Conservation (phyloP, 2,797 vertebrate genomes). For the Mareca penelope region DNA sequence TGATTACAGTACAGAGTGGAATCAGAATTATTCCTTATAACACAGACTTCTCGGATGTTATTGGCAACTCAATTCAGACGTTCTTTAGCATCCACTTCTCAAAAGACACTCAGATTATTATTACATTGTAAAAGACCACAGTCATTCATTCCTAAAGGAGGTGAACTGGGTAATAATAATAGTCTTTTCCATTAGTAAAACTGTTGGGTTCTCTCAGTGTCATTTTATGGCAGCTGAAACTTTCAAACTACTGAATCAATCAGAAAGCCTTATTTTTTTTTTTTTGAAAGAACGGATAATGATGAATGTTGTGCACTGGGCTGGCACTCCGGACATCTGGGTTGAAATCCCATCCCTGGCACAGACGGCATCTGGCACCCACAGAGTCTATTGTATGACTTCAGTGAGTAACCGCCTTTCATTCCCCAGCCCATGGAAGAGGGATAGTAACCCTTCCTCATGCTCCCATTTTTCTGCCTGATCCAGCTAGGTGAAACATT, state of each 20-base stretch:
- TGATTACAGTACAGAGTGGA: background rate
- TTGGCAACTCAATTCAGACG: background rate
- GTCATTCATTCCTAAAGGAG: background rate
- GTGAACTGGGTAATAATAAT: background rate
- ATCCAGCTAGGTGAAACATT: background rate
- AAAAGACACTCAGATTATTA: background rate
- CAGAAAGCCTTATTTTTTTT: background rate
- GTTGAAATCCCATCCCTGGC: slow-evolving; percentile 27
- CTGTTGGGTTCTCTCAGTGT: background rate
- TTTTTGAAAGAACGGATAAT: background rate
- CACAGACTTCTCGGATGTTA: no score
- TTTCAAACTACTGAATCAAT: background rate
- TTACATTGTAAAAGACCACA: background rate
- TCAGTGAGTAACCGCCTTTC: background rate
- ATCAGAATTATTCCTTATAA: background rate
- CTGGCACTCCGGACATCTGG: slow-evolving; percentile 18
- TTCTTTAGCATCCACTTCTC: background rate
- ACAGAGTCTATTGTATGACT: background rate
- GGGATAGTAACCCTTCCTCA: background rate
- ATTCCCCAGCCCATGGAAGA: background rate
- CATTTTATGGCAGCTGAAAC: background rate
- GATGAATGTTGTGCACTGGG: background rate
- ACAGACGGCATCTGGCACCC: slow-evolving; percentile 31
- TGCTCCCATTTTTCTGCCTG: background rate
- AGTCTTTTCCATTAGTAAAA: background rate